phyloP scores from a whole-genome alignment of 2,113 vertebrate species.

The Rhea americana region DNA sequence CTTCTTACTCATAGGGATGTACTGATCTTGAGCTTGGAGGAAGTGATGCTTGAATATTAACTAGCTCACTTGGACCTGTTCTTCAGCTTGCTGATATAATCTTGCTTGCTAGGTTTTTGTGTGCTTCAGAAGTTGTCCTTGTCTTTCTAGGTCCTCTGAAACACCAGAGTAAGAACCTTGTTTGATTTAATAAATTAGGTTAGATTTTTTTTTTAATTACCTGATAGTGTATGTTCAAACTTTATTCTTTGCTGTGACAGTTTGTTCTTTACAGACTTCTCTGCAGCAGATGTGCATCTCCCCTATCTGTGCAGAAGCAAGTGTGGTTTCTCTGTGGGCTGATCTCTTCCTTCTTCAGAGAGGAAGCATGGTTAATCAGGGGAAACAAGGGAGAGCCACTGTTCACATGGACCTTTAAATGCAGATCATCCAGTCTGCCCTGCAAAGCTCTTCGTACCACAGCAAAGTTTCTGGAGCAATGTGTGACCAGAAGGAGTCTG shows the following conservation, averaged over 20 bases:
- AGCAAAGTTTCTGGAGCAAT: not conserved
- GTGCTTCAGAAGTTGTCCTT: not conserved
- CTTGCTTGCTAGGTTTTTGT: not conserved
- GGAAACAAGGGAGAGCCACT: fast-evolving
- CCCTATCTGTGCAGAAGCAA: not conserved
- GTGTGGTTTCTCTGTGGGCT: not conserved
- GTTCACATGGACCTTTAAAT: not conserved
- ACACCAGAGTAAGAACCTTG: not conserved
- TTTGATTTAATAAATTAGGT: not conserved
- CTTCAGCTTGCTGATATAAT: not conserved
- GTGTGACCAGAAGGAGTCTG: not conserved
- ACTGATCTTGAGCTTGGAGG: too few species aligned
- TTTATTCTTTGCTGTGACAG: not conserved
- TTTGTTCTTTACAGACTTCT: not conserved
- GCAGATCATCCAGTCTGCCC: not conserved
- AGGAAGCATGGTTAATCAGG: not conserved
- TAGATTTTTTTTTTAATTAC: not conserved
- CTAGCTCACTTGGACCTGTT: not conserved
- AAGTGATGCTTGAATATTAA: too few species aligned
- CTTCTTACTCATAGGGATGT: too few species aligned
- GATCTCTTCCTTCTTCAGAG: not conserved
- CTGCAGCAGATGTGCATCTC: not conserved
- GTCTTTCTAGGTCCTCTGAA: not conserved
- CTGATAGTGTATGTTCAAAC: not conserved
- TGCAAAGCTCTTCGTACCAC: not conserved